Evolutionary conservation across 2,797 vertebrate species (phyloP), one percentile per base, ranked within the genome.

Genomic region (Schizothorax lantsangensis): DNA sequence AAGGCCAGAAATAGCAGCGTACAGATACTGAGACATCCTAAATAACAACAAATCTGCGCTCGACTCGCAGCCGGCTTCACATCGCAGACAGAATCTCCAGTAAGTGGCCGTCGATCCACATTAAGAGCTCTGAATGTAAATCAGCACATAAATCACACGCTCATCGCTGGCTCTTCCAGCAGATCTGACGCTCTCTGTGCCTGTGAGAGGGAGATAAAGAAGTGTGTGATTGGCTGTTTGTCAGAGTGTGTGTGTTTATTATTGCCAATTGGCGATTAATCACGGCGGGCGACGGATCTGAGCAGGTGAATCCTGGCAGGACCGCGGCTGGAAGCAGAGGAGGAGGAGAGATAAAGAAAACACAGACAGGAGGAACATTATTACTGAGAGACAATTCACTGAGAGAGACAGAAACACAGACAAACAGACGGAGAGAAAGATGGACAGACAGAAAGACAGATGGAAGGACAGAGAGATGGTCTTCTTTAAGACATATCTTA

Each of bases 261-360:
- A 68, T 71, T 78, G 83, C 74, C 75, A 84, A 85, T 82, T 81
- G 78, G 47, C n/a, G 74, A 90, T 91, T 88, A 89, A 91, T 89
- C 87, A 90, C 73, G 91, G 92, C 92, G 91, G 93, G 84, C 49
- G 85, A 79, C 64, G 66, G 85, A 89, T 85, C 82, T 52, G 81
- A 83, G 73, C 79, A 23, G 54, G 40, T 62, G 75, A 82, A 54
- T 14, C 33, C 47, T 82, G 59, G 79, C 79, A 47, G 38, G 59
- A 73, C 57, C 4, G 9, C 57, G 23, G 57, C 57, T 59, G 72
- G 14, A 69, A 57, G 26, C 64, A 66, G 17, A 54, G 21, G 49
- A 83, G 30, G 90, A 87, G 64, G 12, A 66, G 75, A 80, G 52
- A 79, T 49, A 75, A 45, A 82, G 69, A 87, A 43, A 75, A 82